Evolutionary conservation across 2,113 vertebrate species (phyloP), one percentile per base, ranked within the genome.

Genomic region (Pyrgilauda ruficollis): DNA sequence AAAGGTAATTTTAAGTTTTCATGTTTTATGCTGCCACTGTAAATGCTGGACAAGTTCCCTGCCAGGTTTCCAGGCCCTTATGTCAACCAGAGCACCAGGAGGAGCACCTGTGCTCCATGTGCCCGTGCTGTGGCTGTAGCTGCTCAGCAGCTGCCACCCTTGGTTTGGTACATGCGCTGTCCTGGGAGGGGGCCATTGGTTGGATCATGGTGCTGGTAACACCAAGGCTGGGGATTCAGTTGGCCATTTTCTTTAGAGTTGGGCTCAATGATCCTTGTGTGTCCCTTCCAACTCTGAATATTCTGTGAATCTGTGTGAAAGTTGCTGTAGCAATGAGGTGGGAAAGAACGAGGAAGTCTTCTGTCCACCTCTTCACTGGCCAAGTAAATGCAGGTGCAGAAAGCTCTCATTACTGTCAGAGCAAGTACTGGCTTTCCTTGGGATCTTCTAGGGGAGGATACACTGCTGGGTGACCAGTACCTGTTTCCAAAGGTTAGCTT

Each of bases 261-360:
- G 15, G 43, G 30, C 30, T 58, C 1, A 0, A 1, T 41, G 19
- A 26, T 67, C 62, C 24, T 49, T 41, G 10, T 49, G 50, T 15
- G 43, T 49, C 43, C 30, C 31, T 50, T 76, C 35, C 16, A 13
- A 13, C 35, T 85, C n/a, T 4, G 11, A 50, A 21, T 50, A 26
- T 35, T 58, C 70, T 35, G 31, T 58, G 83, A 59, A 24, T 59
- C 31, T 50, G 4, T 67, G 62, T 2, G 1, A 24, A 49, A 17
- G 15, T 24, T 74, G 22, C 37, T 6, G 1, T 23, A 33, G 24
- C 1, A 1, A 13, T 66, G 41, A 19, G 11, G 9, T 66, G 47
- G 17, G 49, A 79, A 59, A 50, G 24, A 68, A 15, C 0, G 0
- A 59, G 31, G 39, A 89, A 58, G 15, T n/a, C 2, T 0, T 59